Evolutionary conservation across 2,888 invertebrate genomes (phyloP).

Genomic region (Diarsia mendica): DNA sequence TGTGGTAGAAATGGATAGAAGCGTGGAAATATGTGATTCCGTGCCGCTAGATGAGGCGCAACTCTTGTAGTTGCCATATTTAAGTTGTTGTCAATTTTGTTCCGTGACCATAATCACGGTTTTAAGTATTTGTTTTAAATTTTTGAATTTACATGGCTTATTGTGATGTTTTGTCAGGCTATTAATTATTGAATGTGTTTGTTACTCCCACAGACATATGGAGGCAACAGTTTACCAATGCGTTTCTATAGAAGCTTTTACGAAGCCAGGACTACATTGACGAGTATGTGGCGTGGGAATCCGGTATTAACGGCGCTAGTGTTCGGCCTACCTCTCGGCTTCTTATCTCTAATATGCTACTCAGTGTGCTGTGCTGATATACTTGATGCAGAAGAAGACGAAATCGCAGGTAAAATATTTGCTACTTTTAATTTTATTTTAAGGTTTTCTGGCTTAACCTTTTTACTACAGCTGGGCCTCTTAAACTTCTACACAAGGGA

Average conservation of each 20-base stretch:
- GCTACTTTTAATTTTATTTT: neutral
- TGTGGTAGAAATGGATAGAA: neutral
- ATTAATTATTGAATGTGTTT: too few relatives aligned
- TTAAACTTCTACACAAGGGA: neutral
- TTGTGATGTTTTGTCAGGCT: too few relatives aligned
- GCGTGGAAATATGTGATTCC: neutral
- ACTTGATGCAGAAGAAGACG: conserved; percentile 96
- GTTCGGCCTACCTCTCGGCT: conserved; percentile 98
- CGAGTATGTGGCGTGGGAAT: conserved; percentile 97
- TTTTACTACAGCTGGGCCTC: too few relatives aligned
- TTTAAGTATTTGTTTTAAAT: neutral
- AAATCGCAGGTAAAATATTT: conserved; percentile 80
- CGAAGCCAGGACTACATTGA: conserved; percentile 94
- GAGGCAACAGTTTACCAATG: conserved; percentile 95
- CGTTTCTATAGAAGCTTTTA: conserved; percentile 95
- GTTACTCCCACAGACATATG: conserved; percentile 92
- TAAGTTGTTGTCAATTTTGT: neutral
- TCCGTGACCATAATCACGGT: neutral
- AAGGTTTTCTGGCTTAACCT: neutral
- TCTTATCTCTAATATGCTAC: conserved; percentile 98
- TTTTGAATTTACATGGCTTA: neutral
- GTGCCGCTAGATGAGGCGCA: neutral
- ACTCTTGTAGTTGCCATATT: neutral
- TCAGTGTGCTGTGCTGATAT: conserved; percentile 99
- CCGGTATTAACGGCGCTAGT: conserved; percentile 97